Evolutionary conservation across 2,113 vertebrate genomes (phyloP).

Genomic region (Platysternon megacephalum): DNA sequence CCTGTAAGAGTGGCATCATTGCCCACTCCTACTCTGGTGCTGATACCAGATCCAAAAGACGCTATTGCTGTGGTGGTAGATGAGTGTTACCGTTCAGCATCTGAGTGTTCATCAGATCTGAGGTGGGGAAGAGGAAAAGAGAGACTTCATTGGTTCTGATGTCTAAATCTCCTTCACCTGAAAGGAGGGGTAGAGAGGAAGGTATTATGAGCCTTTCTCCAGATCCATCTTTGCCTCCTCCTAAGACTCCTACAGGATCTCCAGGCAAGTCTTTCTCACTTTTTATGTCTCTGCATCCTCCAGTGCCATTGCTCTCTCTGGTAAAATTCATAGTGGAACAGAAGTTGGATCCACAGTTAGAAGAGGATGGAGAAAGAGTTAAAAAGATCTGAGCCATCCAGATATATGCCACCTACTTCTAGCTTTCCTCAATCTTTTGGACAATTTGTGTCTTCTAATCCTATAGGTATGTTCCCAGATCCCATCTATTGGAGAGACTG

Average conservation of each 20-base stretch:
- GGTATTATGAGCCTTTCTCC: not conserved
- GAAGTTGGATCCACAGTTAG: not conserved
- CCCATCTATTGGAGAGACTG: not conserved
- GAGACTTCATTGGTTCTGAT: not conserved
- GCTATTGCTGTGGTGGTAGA: not conserved
- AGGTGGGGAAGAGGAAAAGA: not conserved
- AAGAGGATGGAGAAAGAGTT: not conserved
- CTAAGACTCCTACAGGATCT: not conserved
- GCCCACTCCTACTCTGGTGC: not conserved
- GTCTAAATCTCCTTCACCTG: not conserved
- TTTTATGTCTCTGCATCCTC: too few relatives aligned
- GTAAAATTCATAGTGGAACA: too few relatives aligned
- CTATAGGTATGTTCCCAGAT: not conserved
- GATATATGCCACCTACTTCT: not conserved
- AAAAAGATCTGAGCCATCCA: not conserved
- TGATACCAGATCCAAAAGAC: not conserved
- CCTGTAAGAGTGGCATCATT: not conserved
- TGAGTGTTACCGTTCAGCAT: not conserved
- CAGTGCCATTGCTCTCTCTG: too few relatives aligned
- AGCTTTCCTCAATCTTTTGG: not conserved
- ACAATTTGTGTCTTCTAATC: not conserved
- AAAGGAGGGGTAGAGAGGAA: not conserved
- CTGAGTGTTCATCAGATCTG: not conserved
- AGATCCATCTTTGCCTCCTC: not conserved
- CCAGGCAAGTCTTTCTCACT: too few relatives aligned